phyloP scores from a whole-genome alignment of 2,113 vertebrate genomes.

The Panthera uncia region DNA sequence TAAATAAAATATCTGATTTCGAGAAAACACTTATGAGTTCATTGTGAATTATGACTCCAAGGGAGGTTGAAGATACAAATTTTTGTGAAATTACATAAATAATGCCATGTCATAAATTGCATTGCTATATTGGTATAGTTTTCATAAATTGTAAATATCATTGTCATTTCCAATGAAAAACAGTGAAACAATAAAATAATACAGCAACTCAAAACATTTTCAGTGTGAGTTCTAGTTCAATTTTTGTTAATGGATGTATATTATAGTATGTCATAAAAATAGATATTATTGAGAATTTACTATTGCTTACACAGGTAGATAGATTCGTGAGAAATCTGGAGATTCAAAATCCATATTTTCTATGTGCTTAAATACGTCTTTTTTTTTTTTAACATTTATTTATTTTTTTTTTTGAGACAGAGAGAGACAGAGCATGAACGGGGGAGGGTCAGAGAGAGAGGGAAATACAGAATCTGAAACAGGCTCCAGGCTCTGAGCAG shows the following conservation, averaged over 20 bases:
- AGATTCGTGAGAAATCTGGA: background rate
- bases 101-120: background rate
- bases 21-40: background rate
- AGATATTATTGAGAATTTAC: background rate
- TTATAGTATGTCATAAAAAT: background rate
- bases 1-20: background rate
- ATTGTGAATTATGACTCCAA: background rate
- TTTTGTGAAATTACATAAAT: background rate
- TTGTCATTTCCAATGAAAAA: background rate
- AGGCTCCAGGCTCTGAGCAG: too few species aligned
- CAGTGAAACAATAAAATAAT: background rate
- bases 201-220: background rate
- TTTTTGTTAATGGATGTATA: background rate
- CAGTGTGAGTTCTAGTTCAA: background rate
- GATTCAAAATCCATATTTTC: background rate
- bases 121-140: background rate
- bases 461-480: too few species aligned
- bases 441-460: too few species aligned
- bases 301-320: background rate
- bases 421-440: too few species aligned
- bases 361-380: background rate
- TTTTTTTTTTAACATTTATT: too few species aligned
- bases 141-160: background rate
- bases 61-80: background rate
- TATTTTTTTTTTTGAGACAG: too few species aligned